Percentiles rank a stretch among this genome's conserved stretches.
phyloP scores from a whole-genome alignment of 2,888 invertebrate genomes.

The Allacma fusca region DNA sequence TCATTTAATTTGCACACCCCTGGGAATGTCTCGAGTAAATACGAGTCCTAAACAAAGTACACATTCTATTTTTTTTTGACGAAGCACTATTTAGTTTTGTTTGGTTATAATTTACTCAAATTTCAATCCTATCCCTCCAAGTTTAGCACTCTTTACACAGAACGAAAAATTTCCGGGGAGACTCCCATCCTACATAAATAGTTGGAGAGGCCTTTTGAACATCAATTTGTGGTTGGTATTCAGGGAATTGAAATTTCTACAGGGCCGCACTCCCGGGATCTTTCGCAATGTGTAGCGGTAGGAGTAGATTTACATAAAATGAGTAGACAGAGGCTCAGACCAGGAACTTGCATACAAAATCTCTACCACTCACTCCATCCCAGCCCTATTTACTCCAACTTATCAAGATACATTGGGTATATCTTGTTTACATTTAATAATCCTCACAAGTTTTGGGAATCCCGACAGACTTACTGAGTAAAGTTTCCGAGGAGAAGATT shows the following conservation, averaged over 20 bases:
- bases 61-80: no score
- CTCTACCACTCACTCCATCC: background rate
- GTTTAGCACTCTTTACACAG: background rate
- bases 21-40: no score
- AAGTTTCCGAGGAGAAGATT: background rate
- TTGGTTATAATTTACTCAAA: constrained; percentile 8
- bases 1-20: no score
- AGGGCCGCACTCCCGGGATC: background rate
- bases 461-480: background rate
- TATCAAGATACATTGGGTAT: no score
- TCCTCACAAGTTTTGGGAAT: background rate
- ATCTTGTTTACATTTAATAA: constrained; percentile 11
- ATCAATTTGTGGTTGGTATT: constrained; percentile 39
- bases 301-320: background rate
- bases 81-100: no score
- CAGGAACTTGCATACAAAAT: no score
- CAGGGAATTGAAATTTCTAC: constrained; percentile 30
- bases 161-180: background rate
- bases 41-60: no score
- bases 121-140: background rate
- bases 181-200: background rate
- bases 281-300: background rate
- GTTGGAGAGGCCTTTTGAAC: constrained; percentile 40
- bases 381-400: no score
- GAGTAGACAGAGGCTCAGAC: no score